Conservation (phyloP, 2,797 vertebrate species). For the Artibeus lituratus region DNA sequence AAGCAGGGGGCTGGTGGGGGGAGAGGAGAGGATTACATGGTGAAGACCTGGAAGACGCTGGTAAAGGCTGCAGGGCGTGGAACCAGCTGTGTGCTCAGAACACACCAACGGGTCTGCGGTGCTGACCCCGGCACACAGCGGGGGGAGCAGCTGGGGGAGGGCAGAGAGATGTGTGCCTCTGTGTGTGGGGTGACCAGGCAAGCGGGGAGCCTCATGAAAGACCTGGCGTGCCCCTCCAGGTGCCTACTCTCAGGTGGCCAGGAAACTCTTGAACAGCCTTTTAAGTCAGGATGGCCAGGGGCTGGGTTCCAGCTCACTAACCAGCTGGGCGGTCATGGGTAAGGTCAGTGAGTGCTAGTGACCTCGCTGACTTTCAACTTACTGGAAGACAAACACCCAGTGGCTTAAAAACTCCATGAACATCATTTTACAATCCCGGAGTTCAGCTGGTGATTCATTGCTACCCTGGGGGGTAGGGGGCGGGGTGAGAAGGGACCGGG, state of each 20-base stretch:
- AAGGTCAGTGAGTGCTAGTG: background rate
- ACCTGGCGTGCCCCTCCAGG: no score
- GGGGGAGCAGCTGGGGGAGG: accelerated
- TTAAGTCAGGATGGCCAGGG: background rate
- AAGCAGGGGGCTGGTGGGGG: no score
- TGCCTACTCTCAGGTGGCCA: background rate
- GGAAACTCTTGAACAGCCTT: background rate
- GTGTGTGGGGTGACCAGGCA: background rate
- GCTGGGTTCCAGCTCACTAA: background rate
- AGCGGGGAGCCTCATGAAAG: background rate
- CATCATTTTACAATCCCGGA: background rate
- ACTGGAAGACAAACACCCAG: background rate
- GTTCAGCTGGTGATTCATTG: background rate
- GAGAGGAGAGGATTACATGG: background rate
- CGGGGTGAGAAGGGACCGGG: background rate
- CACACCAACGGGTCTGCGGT: accelerated
- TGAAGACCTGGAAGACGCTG: background rate
- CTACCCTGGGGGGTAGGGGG: accelerated
- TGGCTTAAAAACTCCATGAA: background rate
- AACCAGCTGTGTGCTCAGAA: background rate
- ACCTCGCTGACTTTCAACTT: background rate
- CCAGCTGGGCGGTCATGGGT: background rate
- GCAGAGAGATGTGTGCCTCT: no score
- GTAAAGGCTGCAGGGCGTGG: background rate
- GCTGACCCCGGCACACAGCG: background rate